These are phyloP conservation scores for Astropecten irregularis DNA, from an alignment of 53 echinoderm and acorn worm species.

Conservation along the genomic window DNA sequence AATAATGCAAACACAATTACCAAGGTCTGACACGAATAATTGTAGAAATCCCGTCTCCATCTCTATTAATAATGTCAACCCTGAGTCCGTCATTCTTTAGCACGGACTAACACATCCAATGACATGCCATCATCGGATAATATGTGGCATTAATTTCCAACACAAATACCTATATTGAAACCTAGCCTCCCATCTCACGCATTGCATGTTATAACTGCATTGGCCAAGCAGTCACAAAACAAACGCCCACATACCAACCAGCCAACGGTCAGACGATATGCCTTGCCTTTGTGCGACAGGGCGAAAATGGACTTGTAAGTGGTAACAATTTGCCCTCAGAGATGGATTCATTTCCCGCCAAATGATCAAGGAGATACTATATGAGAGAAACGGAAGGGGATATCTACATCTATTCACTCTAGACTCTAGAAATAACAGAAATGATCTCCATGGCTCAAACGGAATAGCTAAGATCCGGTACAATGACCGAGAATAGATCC, in stretches of 20 bases:
- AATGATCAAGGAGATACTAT: neutral
- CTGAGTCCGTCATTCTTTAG: too few relatives aligned
- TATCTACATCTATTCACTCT: too few relatives aligned
- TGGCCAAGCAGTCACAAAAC: neutral
- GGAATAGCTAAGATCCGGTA: too few relatives aligned
- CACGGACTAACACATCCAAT: too few relatives aligned
- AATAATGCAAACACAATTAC: too few relatives aligned
- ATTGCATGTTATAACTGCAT: neutral
- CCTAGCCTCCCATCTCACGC: neutral
- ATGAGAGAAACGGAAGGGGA: neutral
- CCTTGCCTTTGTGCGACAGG: slow-evolving; percentile 14
- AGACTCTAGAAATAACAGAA: too few relatives aligned
- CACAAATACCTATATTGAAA: neutral
- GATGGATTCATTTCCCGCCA: neutral
- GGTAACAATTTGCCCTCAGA: neutral
- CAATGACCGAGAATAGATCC: too few relatives aligned
- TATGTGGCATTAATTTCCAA: slow-evolving; percentile 29
- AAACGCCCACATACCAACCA: slow-evolving; percentile 12
- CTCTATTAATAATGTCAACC: too few relatives aligned
- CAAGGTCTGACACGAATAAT: too few relatives aligned
- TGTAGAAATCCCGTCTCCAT: too few relatives aligned
- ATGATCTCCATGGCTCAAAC: too few relatives aligned
- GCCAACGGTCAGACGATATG: slow-evolving; percentile 6
- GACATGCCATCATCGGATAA: neutral
- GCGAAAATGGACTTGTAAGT: slow-evolving; percentile 29